Conservation (phyloP, 2,888 invertebrate species). For the Cotesia congregata region DNA sequence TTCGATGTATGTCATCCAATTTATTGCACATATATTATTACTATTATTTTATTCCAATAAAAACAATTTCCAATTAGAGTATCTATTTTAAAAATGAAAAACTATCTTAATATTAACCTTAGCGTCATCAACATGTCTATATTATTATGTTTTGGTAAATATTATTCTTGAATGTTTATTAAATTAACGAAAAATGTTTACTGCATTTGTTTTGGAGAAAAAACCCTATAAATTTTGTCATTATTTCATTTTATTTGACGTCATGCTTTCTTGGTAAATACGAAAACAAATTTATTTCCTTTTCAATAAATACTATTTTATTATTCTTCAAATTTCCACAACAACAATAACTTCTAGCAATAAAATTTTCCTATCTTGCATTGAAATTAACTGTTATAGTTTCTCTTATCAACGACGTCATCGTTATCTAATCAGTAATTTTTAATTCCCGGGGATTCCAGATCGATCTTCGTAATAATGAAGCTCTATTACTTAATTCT, state of each 20-base stretch:
- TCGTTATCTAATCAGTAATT: conserved; percentile 5
- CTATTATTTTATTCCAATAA: neutral
- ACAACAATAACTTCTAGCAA: neutral
- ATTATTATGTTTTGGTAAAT: no score
- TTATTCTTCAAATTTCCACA: neutral
- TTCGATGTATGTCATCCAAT: conserved; percentile 45
- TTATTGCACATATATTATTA: conserved; percentile 30
- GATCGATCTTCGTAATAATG: neutral
- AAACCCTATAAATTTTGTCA: neutral
- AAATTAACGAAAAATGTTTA: neutral
- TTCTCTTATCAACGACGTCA: conserved; percentile 14
- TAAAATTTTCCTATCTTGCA: neutral
- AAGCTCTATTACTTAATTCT: neutral
- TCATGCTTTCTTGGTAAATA: neutral
- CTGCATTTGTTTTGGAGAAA: neutral
- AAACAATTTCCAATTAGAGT: neutral
- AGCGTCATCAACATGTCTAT: no score
- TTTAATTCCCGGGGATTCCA: neutral
- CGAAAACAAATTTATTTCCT: neutral
- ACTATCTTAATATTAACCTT: no score
- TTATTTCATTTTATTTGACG: neutral
- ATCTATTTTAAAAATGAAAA: neutral
- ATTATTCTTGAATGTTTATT: neutral
- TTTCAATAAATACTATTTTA: neutral
- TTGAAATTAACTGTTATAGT: neutral